Base-by-base conservation (phyloP, 1,140 invertebrate genomes). In the Neotoxoptera formosana region DNA sequence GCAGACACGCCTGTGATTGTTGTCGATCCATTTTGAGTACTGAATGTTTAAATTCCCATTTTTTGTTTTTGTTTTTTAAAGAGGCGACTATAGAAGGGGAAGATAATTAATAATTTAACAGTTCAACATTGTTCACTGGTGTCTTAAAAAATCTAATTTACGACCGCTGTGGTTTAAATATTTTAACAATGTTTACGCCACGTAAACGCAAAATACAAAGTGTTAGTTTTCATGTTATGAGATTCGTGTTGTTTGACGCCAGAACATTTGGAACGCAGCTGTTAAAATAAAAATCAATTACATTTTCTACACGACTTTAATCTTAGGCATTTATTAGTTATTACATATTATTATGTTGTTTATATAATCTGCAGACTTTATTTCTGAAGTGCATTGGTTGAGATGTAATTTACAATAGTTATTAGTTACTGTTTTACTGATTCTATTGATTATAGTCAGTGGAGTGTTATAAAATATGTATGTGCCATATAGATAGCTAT, bases 201-300 rank as follows among this genome's bases (percentile, higher is more conserved):
- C 21, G 14, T 76, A 67, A 89, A 89, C 47, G 47, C 56, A 36
- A 89, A 89, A 88, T 51, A 51, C 45, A 11, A 48, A 88, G n/a
- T 21, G 47, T 51, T 47, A 51, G 86, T 88, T 48, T 88, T 34
- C n/a, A 51, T 48, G 20, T 21, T 51, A n/a, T n/a, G 60, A 56
- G 88, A 89, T 89, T 89, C 20, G 14, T 53, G 3, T 41, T 41
- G 9, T 53, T 92, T 92, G n/a, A 81, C 67, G 30, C 41, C 2
- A n/a, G 7, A 91, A 25, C 90, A 91, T 91, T 91, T 91, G 90
- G 90, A 34, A 34, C 60, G 45, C 90, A 91, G 90, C 90, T 91
- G 90, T 76, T 91, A n/a, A 67, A 91, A 91, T 76, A 41, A 56
- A 21, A 51, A 53, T 36, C 89, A 60, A 47, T 76, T 76, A 21